Percentiles rank a stretch among this genome's conserved stretches.
phyloP scores from a whole-genome alignment of 2,797 vertebrate species.

The Peromyscus attwateri region DNA sequence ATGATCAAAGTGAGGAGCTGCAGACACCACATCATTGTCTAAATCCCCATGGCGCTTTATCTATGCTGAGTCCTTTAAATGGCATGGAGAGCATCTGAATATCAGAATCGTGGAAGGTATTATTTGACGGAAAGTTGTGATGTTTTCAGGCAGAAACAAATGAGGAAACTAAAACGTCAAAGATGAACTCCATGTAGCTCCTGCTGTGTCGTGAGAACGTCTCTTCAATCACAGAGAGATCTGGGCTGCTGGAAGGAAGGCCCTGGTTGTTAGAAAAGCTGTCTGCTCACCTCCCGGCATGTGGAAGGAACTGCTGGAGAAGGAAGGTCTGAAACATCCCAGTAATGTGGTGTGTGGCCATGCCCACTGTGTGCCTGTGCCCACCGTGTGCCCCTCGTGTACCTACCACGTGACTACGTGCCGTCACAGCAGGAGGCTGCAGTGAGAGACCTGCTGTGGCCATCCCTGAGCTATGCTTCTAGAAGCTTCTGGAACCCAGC shows the following conservation, averaged over 20 bases:
- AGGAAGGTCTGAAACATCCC: background rate
- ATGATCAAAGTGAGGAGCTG: background rate
- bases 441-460: background rate
- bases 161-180: slow-evolving; percentile 24
- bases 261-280: background rate
- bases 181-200: background rate
- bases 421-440: background rate
- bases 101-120: background rate
- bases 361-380: background rate
- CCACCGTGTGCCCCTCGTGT: background rate
- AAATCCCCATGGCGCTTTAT: background rate
- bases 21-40: background rate
- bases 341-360: too few relatives aligned
- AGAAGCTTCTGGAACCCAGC: background rate
- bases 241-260: too few relatives aligned
- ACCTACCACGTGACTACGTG: background rate
- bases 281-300: accelerated
- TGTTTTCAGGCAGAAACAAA: slow-evolving; percentile 20
- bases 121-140: background rate
- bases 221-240: accelerated
- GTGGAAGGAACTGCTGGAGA: background rate
- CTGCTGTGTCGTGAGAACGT: accelerated
- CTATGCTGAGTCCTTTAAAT: background rate
- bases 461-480: background rate
- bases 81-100: background rate